phyloP scores from a whole-genome alignment of 2,888 invertebrate species.

The Idaea straminata region DNA sequence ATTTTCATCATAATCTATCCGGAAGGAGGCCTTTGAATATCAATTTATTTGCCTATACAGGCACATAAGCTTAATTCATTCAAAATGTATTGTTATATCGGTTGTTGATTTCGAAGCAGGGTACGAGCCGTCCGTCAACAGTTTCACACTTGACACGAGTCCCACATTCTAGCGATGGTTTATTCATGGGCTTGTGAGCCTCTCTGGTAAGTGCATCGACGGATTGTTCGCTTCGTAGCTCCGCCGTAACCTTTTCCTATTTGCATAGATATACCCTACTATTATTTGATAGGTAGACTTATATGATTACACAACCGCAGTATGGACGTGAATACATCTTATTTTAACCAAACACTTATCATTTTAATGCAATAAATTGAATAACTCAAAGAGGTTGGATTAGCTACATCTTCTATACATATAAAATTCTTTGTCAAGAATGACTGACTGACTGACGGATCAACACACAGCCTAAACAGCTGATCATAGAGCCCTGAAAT shows the following conservation, averaged over 20 bases:
- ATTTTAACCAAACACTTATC: no score
- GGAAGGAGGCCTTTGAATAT: conserved; percentile 3
- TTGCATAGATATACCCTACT: neutral
- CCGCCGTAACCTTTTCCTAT: neutral
- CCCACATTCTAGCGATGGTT: conserved; percentile 64
- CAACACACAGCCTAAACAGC: no score
- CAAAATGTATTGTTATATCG: conserved; percentile 13
- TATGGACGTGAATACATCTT: no score
- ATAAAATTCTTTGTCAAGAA: no score
- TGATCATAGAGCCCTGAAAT: no score
- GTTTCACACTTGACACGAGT: conserved; percentile 57
- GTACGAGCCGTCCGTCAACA: conserved; percentile 51
- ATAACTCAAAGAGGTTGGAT: no score
- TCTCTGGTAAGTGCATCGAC: conserved; percentile 47
- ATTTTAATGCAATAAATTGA: no score
- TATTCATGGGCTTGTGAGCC: conserved; percentile 55
- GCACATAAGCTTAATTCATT: neutral
- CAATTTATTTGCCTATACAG: conserved; percentile 6
- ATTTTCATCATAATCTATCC: neutral
- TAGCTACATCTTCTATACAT: no score
- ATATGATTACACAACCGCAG: no score
- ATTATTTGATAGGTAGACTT: no score
- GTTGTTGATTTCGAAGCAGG: conserved; percentile 21
- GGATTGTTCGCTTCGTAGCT: conserved; percentile 38
- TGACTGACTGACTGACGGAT: no score